Conservation (phyloP, 2,113 vertebrate genomes). For the Amblyopsis rosae region DNA sequence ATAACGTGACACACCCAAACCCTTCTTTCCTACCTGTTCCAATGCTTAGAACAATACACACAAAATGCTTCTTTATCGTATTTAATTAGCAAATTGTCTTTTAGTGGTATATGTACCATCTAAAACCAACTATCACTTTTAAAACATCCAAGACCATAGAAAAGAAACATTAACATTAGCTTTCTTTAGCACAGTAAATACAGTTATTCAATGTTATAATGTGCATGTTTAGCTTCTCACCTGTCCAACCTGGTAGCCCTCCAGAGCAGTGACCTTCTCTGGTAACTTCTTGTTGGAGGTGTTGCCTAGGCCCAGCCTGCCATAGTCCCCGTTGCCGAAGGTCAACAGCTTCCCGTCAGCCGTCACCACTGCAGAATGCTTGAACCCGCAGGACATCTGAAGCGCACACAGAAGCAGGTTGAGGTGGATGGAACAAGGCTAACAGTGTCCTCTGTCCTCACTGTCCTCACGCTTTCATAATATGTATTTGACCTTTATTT, state of each 20-base stretch:
- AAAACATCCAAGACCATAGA: neutral
- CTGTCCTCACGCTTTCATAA: no score
- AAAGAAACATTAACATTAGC: neutral
- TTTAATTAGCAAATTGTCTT: no score
- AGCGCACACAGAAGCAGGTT: neutral
- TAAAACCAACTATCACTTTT: neutral
- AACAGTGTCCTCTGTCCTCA: no score
- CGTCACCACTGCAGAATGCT: constrained; percentile 81
- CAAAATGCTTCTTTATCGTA: no score
- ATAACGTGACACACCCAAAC: neutral
- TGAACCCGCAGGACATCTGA: constrained; percentile 83
- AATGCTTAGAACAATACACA: no score
- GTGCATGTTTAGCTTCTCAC: constrained; percentile 26
- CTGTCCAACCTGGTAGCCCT: constrained; percentile 78
- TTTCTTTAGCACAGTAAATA: no score
- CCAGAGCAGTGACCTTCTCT: constrained; percentile 79
- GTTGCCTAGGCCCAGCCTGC: constrained; percentile 79
- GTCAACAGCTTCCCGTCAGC: constrained; percentile 80
- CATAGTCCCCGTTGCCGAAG: constrained; percentile 82
- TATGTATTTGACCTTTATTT: no score
- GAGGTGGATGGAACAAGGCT: neutral
- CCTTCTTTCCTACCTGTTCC: neutral
- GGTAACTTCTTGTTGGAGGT: constrained; percentile 83
- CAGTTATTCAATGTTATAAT: neutral
- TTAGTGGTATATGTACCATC: no score